Base-by-base conservation (phyloP, 2,888 invertebrate genomes). In the Automeris io region DNA sequence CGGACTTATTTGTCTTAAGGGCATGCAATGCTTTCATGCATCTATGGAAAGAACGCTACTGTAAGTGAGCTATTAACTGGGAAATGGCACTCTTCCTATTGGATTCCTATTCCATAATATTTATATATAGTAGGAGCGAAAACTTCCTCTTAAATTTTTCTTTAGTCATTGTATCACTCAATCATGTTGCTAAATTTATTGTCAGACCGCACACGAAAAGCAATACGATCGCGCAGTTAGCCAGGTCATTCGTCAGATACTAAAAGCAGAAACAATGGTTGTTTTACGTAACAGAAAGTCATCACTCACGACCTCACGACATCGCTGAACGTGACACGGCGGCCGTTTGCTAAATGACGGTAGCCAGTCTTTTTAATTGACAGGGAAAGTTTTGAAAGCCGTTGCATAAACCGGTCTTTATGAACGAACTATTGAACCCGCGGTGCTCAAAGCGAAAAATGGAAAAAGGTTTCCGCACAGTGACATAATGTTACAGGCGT, bases 321-420 rank as follows among this genome's bases (percentile, higher is more conserved):
- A 36, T 29, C 22, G 23, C 23, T 34, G 38, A 54, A 56, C 56
- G 61, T 60, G 60, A 45, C 42, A 42, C 40, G 42, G 43, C 41
- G 44, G 45, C 51, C 45, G 49, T 37, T 42, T 34, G 47, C 54
- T 49, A 49, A 55, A 54, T 44, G 49, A 31, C 64, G 50, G 72
- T 63, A 70, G 68, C 62, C 42, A 49, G 31, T 54, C 47, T 52
- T 63, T 63, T 68, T 61, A 71, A 73, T 70, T 72, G 74, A 70
- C 62, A 61, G 75, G 57, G 76, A 78, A 77, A 78, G 78, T 77
- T 70, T 62, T 51, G 70, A 71, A 75, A 72, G 70, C 57, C 50
- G 57, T 70, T 69, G 61, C 61, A 61, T 69, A 60, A 66, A 54
- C 54, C 26, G 3, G 22, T 39, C 39, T 34, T 16, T 34, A 34